Evolutionary conservation across 2,797 vertebrate genomes (phyloP), one percentile per base, ranked within the genome.

Genomic region (Linurgus olivaceus): DNA sequence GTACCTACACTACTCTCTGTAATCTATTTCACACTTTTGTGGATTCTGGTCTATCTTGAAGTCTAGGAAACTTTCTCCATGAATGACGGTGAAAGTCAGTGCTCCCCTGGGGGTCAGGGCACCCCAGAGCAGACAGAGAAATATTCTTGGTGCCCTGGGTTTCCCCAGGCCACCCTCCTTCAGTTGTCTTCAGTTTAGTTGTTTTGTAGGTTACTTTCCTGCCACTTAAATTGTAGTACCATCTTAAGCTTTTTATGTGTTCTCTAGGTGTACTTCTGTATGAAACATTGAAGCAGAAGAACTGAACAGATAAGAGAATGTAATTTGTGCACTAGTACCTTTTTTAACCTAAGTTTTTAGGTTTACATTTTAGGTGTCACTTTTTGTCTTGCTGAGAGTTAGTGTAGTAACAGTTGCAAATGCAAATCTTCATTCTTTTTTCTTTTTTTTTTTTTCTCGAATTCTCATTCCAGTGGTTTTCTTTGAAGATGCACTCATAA

Each of bases 401-500:
- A 65, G 72, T 37, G 14, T 74, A 74, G 35, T 68, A 91, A 65
- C 58, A 95, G n/a, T 72, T 81, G 48, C 48, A 92, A 84, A 88
- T 90, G 33, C 21, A 70, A 63, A 88, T 73, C 10, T 54, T 88
- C 6, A 5, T 8, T 40, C 1, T 24, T 17, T 59, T 51, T 20
- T 44, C 58, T 37, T 42, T 19, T 84, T 78, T 31, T 75, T 38
- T 38, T 38, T 38, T 38, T 38, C 11, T 45, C 88, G 80, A 72
- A 35, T 95, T 94, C 78, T 88, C 11, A 80, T 93, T 85, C 68
- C 85, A 81, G 26, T 83, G 33, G 38, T 77, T 89, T 96, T 88
- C 79, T 94, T 93, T 90, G 81, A 93, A 93, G 70, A 42, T 85
- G 47, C 17, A 38, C 29, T 91, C 84, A 83, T 94, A 91, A 95